Conservation (phyloP, 2,113 vertebrate species). For the Lampris incognitus region DNA sequence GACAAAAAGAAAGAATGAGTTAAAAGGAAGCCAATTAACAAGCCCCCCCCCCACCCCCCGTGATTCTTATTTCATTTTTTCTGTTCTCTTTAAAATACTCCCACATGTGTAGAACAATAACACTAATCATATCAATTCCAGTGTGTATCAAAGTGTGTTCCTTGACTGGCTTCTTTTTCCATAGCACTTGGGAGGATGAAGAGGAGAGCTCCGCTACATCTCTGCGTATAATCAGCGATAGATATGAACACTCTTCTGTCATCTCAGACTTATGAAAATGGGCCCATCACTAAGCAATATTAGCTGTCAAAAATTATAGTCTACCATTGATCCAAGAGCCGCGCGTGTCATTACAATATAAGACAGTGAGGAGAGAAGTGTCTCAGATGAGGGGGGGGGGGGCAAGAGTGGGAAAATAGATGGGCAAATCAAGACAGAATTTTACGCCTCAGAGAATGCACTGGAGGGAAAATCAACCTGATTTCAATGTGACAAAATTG, state of each 20-base stretch:
- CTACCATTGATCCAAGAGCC: conserved; percentile 53
- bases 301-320: conserved; percentile 57
- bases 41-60: not conserved
- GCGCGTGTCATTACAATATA: conserved; percentile 36
- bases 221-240: not conserved
- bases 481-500: conserved; percentile 75
- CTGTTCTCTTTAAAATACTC: not conserved
- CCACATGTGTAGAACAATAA: not conserved
- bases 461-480: conserved; percentile 61
- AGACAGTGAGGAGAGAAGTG: conserved; percentile 19
- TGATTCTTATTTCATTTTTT: not conserved
- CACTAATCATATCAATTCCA: not conserved
- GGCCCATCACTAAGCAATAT: conserved; percentile 27
- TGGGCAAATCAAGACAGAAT: conserved; percentile 70
- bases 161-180: no score
- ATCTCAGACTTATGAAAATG: conserved; percentile 40
- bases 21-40: not conserved
- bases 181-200: no score
- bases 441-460: conserved; percentile 60
- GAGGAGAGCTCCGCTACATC: no score
- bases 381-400: conserved; percentile 39
- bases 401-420: conserved; percentile 64
- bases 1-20: conserved; percentile 6
- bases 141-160: no score
- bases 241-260: conserved; percentile 5